Base-by-base conservation (phyloP, 1,140 invertebrate species). In the Teleogryllus occipitalis region DNA sequence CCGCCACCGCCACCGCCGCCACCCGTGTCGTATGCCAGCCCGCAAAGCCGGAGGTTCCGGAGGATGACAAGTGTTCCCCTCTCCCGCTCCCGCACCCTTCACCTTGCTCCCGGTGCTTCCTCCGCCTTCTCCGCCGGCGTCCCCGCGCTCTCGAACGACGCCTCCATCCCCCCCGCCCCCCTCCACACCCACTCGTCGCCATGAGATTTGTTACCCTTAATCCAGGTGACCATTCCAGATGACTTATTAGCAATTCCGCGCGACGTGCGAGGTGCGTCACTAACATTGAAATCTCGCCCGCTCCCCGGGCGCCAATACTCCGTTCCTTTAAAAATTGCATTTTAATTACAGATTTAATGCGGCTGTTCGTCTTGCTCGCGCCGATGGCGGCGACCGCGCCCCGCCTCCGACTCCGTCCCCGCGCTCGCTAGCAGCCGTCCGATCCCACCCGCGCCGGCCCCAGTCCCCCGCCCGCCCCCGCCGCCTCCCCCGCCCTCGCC, bases 331-430 rank as follows among this genome's bases (percentile, higher is more conserved):
- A 81, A 80, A 81, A 81, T 79, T 81, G 80, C 80, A 81, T 81
- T 81, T 81, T 81, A 81, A 81, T 81, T 81, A 81, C 77, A 47
- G 73, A 76, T 79, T 77, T 79, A 79, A 79, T 81, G 78, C 77
- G 47, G 15, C 27, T 47, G 46, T 79, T 79, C 75, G 47, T 75
- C 74, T 74, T 77, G n/a, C 39, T 75, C 47, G 8, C 54, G 76
- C 47, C 39, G 76, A 8, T 39, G 74, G 49, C 49, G 8, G 49
- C 49, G 8, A 8, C 49, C 15, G n/a, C 47, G 7, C 76, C 47
- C 47, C 47, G 10, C 47, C 49, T 78, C 47, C 47, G n/a, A 78
- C 76, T 18, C 76, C 22, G 18, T 14, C n/a, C 74, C 8, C 12
- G 14, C 75, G 12, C 27, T 39, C 47, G 27, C 27, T 15, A 27